Evolutionary conservation across 2,797 vertebrate genomes (phyloP).

Genomic region (Chanos chanos): DNA sequence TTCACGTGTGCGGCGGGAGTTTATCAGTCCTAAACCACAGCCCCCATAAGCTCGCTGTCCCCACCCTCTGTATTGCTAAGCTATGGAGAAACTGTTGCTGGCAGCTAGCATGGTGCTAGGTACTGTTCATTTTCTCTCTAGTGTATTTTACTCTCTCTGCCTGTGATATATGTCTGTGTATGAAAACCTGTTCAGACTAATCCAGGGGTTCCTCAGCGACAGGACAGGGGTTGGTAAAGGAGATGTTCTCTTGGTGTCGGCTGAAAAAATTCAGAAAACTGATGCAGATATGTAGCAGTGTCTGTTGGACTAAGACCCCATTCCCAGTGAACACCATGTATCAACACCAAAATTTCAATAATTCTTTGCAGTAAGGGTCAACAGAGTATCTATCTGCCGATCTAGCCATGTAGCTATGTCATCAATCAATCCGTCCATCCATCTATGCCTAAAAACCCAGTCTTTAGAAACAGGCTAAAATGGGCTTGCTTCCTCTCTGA

Average conservation of each 20-base stretch:
- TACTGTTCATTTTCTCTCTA: constrained; percentile 38
- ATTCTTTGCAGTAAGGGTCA: too few species aligned
- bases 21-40: constrained; percentile 36
- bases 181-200: constrained; percentile 47
- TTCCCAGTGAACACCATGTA: too few species aligned
- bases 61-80: constrained; percentile 23
- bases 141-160: constrained; percentile 6
- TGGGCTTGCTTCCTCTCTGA: constrained; percentile 24
- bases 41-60: constrained; percentile 32
- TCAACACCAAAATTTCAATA: too few species aligned
- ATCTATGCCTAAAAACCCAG: not conserved
- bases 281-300: constrained; percentile 12
- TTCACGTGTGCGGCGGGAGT: constrained; percentile 36
- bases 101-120: constrained; percentile 50
- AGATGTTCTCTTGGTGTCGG: constrained; percentile 35
- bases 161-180: constrained; percentile 44
- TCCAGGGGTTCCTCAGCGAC: constrained; percentile 47
- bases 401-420: constrained; percentile 16
- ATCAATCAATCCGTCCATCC: too few species aligned
- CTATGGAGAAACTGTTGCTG: constrained; percentile 33
- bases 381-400: constrained; percentile 16
- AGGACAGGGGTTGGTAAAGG: constrained; percentile 45
- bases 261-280: constrained; percentile 30
- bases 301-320: too few species aligned
- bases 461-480: constrained; percentile 30